Conservation (phyloP, 1,140 invertebrate genomes). For the Pomacea maculata region DNA sequence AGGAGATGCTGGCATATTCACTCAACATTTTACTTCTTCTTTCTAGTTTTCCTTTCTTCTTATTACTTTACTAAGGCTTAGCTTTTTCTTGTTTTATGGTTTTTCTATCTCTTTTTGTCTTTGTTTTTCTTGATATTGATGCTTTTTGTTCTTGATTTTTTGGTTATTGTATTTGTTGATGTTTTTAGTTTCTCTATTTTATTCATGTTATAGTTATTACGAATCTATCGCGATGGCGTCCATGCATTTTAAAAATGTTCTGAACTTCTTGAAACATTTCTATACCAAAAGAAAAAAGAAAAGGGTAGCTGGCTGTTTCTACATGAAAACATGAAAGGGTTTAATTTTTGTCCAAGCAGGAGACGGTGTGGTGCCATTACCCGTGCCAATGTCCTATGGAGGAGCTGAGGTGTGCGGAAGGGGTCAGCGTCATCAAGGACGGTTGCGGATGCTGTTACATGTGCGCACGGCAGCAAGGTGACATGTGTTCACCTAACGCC, state of each 20-base stretch:
- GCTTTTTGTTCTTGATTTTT: not conserved
- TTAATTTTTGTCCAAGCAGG: slow-evolving; percentile 7
- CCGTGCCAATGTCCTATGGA: slow-evolving; percentile 46
- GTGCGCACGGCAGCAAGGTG: slow-evolving; percentile 67
- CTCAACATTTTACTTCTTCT: slow-evolving; percentile 1
- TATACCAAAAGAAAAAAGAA: too few species aligned
- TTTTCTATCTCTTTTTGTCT: not conserved
- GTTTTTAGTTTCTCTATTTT: not conserved
- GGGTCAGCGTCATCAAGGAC: slow-evolving; percentile 64
- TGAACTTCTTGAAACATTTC: too few species aligned
- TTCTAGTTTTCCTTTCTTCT: not conserved
- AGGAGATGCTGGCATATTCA: not conserved
- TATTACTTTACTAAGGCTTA: not conserved
- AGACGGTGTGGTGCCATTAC: slow-evolving; percentile 35
- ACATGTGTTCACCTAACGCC: slow-evolving; percentile 52
- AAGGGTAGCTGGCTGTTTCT: too few species aligned
- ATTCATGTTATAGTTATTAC: not conserved
- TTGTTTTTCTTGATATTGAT: not conserved
- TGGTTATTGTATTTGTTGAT: not conserved
- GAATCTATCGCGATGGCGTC: too few species aligned
- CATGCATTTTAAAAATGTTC: too few species aligned
- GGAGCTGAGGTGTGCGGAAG: slow-evolving; percentile 52
- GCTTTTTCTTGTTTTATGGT: not conserved
- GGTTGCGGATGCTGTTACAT: slow-evolving; percentile 69
- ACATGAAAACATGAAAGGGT: too few species aligned